Evolutionary conservation across 2,888 invertebrate genomes (phyloP).

Genomic region (Strigamia transsilvanica): DNA sequence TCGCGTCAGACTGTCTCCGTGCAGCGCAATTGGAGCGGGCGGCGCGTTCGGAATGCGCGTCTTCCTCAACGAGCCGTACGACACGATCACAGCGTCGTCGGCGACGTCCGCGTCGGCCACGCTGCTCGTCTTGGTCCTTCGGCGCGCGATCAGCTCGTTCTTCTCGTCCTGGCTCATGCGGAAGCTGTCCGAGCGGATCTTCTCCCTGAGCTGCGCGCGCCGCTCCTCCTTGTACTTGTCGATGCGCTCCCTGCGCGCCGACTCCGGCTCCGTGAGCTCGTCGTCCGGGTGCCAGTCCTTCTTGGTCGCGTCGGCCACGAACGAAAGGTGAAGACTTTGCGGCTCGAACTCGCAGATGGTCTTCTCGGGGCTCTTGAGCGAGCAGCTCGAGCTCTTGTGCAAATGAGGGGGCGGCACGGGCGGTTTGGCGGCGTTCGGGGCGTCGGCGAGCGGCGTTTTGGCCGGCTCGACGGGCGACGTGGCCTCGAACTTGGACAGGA

Average conservation of each 20-base stretch:
- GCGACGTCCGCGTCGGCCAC: slow-evolving; percentile 55
- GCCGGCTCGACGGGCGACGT: slow-evolving; percentile 51
- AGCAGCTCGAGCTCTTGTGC: not conserved
- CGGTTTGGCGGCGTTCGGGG: slow-evolving; percentile 37
- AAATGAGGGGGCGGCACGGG: not conserved
- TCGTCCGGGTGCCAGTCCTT: not conserved
- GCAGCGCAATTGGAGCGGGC: not conserved
- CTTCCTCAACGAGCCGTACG: slow-evolving; percentile 11
- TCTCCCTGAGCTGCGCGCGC: slow-evolving; percentile 83
- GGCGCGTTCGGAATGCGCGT: not conserved
- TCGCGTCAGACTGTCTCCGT: slow-evolving; percentile 23
- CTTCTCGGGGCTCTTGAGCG: not conserved
- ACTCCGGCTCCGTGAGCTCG: not conserved
- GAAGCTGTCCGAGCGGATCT: slow-evolving; percentile 74
- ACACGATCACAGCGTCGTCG: slow-evolving; percentile 27
- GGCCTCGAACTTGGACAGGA: slow-evolving; percentile 59
- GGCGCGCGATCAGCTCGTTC: slow-evolving; percentile 68
- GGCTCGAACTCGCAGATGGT: not conserved
- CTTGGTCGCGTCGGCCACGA: not conserved
- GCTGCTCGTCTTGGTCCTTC: slow-evolving; percentile 64
- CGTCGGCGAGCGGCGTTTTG: slow-evolving; percentile 43
- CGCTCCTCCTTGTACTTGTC: slow-evolving; percentile 91
- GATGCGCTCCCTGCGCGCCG: slow-evolving; percentile 79
- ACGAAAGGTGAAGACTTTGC: not conserved
- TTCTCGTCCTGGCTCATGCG: slow-evolving; percentile 70